Conservation (phyloP, 2,113 vertebrate genomes). For the Cyprinus carpio region DNA sequence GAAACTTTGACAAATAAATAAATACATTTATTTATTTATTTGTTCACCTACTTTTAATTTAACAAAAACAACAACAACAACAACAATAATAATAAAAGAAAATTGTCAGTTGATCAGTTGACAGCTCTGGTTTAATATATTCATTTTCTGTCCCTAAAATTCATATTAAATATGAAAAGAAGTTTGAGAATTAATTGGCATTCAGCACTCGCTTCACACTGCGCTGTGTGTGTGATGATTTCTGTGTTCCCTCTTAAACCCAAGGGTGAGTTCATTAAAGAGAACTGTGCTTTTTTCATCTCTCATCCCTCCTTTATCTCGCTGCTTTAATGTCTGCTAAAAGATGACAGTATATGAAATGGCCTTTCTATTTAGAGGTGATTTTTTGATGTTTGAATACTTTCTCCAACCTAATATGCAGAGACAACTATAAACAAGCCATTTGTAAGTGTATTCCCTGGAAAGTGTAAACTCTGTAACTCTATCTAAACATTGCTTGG, state of each 20-base stretch:
- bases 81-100: neutral
- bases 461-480: neutral
- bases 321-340: constrained; percentile 32
- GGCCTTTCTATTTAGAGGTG: neutral
- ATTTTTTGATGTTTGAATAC: neutral
- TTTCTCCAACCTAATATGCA: constrained; percentile 11
- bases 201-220: constrained; percentile 11
- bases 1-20: too few relatives aligned
- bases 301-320: constrained; percentile 23
- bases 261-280: constrained; percentile 47
- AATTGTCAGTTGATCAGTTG: neutral
- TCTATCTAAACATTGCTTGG: neutral
- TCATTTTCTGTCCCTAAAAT: neutral
- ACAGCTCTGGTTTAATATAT: neutral
- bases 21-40: too few relatives aligned
- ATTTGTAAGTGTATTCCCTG: neutral
- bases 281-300: constrained; percentile 45
- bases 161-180: neutral
- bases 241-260: constrained; percentile 37
- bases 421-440: neutral
- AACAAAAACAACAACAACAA: neutral
- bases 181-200: constrained; percentile 30
- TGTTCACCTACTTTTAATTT: neutral
- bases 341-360: constrained; percentile 7
- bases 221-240: neutral